phyloP scores from a whole-genome alignment of 1,140 invertebrate species.

The Drosophila trapezifrons region DNA sequence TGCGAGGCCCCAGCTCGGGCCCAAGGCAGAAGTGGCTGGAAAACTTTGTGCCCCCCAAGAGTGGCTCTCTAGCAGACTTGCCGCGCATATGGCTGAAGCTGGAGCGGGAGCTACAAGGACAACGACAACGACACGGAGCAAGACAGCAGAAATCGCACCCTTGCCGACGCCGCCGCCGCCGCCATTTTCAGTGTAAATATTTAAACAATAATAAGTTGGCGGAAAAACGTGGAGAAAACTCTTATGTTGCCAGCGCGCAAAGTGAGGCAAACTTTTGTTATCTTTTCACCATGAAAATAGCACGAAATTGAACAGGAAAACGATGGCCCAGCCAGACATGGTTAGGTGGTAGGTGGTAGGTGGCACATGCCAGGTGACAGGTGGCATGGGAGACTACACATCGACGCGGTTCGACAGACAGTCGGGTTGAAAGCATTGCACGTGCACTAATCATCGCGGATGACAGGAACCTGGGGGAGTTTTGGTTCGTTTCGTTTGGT shows the following conservation, averaged over 20 bases:
- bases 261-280: conserved; percentile 74
- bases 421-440: conserved; percentile 42
- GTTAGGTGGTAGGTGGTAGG: not conserved
- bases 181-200: conserved; percentile 73
- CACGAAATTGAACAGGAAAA: conserved; percentile 62
- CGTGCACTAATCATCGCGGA: conserved; percentile 65
- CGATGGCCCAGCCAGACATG: conserved; percentile 6
- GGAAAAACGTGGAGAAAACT: conserved; percentile 75
- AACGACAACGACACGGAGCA: conserved; percentile 26
- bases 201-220: conserved; percentile 82
- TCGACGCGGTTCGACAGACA: conserved; percentile 21
- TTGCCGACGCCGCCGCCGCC: conserved; percentile 8
- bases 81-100: conserved; percentile 59
- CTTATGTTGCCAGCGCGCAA: conserved; percentile 57
- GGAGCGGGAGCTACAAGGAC: conserved; percentile 12
- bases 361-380: conserved; percentile 29
- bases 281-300: conserved; percentile 75
- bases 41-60: conserved; percentile 48
- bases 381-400: conserved; percentile 22
- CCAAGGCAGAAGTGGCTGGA: conserved; percentile 33
- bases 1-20: conserved; percentile 41
- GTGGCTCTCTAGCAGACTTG: conserved; percentile 27
- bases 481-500: conserved; percentile 29
- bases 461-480: conserved; percentile 18
- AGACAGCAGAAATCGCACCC: conserved; percentile 33